Evolutionary conservation across 2,888 invertebrate genomes (phyloP).

Genomic region (Thelaira solivaga): DNA sequence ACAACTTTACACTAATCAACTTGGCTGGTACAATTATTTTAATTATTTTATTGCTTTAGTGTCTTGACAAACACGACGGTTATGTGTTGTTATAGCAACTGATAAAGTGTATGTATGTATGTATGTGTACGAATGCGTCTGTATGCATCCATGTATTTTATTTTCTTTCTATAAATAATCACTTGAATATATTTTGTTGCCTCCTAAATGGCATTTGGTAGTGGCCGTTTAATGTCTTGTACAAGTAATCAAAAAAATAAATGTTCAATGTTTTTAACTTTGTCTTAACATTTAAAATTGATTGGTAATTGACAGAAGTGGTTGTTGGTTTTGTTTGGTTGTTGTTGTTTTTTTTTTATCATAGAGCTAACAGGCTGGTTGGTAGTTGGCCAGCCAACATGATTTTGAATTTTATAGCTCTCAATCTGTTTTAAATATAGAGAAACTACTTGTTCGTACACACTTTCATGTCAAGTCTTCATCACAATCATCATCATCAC

Average conservation of each 20-base stretch:
- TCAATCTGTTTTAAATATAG: conserved; percentile 18
- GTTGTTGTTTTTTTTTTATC: neutral
- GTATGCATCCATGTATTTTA: too few species aligned
- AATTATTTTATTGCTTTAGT: conserved; percentile 45
- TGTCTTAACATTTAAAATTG: conserved; percentile 49
- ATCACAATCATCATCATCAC: too few species aligned
- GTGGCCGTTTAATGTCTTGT: conserved; percentile 58
- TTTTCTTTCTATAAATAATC: conserved; percentile 31
- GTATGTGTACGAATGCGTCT: too few species aligned
- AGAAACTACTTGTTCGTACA: conserved; percentile 1
- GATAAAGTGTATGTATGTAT: conserved; percentile 1
- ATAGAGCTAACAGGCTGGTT: neutral
- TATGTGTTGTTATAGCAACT: conserved; percentile 55
- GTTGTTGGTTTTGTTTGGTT: neutral
- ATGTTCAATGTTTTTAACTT: conserved; percentile 42
- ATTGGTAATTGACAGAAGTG: conserved; percentile 53
- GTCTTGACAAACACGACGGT: conserved; percentile 54
- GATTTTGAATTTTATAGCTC: conserved; percentile 39
- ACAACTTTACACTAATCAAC: neutral
- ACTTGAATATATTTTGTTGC: conserved; percentile 42
- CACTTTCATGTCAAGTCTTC: conserved; percentile 46
- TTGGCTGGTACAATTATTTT: conserved; percentile 39
- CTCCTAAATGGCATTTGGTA: conserved; percentile 40
- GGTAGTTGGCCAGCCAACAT: conserved; percentile 15
- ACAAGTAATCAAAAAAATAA: conserved; percentile 54